phyloP scores from a whole-genome alignment of 2,797 vertebrate species.

The Champsocephalus gunnari region DNA sequence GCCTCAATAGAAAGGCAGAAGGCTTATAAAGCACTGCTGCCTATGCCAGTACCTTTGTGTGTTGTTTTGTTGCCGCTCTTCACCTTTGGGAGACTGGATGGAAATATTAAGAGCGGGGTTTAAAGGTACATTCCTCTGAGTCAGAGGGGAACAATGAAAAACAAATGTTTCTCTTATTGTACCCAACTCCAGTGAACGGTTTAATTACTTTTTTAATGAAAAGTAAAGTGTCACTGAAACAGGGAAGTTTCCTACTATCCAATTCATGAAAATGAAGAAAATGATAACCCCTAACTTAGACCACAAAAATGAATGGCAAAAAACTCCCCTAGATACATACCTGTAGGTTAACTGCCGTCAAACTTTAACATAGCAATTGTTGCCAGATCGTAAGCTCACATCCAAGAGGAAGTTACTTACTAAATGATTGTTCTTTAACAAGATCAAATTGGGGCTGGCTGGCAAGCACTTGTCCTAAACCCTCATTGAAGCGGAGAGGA shows the following conservation, averaged over 20 bases:
- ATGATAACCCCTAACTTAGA: neutral
- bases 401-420: too few relatives aligned
- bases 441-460: too few relatives aligned
- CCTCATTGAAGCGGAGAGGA: too few relatives aligned
- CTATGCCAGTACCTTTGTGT: conserved; percentile 32
- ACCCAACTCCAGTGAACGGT: conserved; percentile 11
- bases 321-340: neutral
- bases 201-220: conserved; percentile 47
- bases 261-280: conserved; percentile 10
- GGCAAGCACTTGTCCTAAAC: too few relatives aligned
- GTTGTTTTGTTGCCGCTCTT: conserved; percentile 47
- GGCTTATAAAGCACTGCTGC: conserved; percentile 51
- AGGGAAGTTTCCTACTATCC: neutral
- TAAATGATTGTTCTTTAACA: too few relatives aligned
- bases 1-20: conserved; percentile 60
- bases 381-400: too few relatives aligned
- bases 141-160: conserved; percentile 8
- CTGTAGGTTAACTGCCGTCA: too few relatives aligned
- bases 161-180: conserved; percentile 49
- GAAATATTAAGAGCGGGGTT: conserved; percentile 53
- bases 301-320: neutral
- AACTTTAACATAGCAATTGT: too few relatives aligned
- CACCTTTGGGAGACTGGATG: conserved; percentile 38
- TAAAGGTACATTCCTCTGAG: conserved; percentile 56
- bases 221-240: conserved; percentile 6